These are phyloP conservation scores for Notocelia uddmanniana DNA, from an alignment of 2,888 invertebrate species.

Conservation along the genomic window DNA sequence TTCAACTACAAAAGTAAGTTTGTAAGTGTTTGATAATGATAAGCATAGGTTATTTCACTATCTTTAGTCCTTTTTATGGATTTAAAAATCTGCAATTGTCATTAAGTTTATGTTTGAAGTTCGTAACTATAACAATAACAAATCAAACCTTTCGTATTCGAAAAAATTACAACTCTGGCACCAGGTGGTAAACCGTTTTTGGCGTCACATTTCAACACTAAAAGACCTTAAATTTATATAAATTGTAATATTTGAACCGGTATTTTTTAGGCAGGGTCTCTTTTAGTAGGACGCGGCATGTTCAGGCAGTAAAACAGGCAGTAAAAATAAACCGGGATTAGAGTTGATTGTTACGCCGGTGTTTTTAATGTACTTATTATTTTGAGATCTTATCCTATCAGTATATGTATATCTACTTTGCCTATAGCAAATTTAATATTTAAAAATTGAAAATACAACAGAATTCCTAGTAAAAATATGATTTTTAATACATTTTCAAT, in stretches of 20 bases:
- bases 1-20: too few species aligned
- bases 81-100: too few species aligned
- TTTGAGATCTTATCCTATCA: not conserved
- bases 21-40: too few species aligned
- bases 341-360: conserved; percentile 1
- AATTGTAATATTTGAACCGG: not conserved
- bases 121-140: too few species aligned
- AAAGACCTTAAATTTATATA: not conserved
- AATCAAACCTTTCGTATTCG: not conserved
- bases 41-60: too few species aligned
- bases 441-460: not conserved
- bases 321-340: conserved; percentile 24
- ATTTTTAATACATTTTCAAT: not conserved
- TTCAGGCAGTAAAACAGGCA: conserved; percentile 22
- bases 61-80: too few species aligned
- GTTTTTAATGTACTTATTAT: conserved; percentile 20
- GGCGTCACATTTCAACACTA: not conserved
- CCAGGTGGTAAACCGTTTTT: not conserved
- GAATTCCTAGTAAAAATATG: not conserved
- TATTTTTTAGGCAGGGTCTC: not conserved
- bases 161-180: too few species aligned
- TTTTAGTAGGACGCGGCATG: conserved; percentile 21
- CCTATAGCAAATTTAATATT: conserved; percentile 11
- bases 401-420: too few species aligned
- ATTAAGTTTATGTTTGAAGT: too few species aligned